These are phyloP conservation scores for Acipenser ruthenus DNA, from an alignment of 2,797 vertebrate species.

Conservation along the genomic window DNA sequence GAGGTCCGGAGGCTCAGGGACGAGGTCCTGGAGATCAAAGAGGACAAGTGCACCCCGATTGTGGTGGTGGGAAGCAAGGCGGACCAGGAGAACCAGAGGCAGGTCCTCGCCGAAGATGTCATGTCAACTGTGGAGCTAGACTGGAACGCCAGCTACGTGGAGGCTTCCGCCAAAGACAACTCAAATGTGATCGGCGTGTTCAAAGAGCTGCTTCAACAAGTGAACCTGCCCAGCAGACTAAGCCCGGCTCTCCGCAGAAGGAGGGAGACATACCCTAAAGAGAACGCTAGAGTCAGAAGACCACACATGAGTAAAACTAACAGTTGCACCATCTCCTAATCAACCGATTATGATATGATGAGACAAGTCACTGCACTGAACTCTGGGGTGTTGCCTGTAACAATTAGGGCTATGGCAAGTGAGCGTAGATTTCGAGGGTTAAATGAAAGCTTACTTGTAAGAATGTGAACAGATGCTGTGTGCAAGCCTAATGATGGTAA, in stretches of 20 bases:
- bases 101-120: slow-evolving; percentile 31
- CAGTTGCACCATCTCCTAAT: slow-evolving; percentile 50
- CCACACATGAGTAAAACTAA: slow-evolving; percentile 38
- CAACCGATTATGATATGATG: not conserved
- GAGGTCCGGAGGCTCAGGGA: slow-evolving; percentile 49
- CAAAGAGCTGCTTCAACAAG: slow-evolving; percentile 44
- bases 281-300: slow-evolving; percentile 13
- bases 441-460: too few relatives aligned
- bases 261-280: slow-evolving; percentile 32
- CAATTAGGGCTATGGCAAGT: not conserved
- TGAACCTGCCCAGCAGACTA: slow-evolving; percentile 36
- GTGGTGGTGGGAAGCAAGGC: slow-evolving; percentile 54
- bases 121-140: slow-evolving; percentile 44
- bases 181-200: slow-evolving; percentile 46
- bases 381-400: not conserved
- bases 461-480: too few relatives aligned
- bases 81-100: slow-evolving; percentile 32
- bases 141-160: slow-evolving; percentile 50
- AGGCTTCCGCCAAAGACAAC: slow-evolving; percentile 51
- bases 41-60: slow-evolving; percentile 34
- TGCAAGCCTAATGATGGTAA: too few relatives aligned
- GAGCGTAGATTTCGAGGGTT: too few relatives aligned
- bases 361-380: not conserved
- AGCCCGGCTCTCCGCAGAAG: slow-evolving; percentile 41
- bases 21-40: slow-evolving; percentile 49